These are phyloP conservation scores for Philopedon plagiatum DNA, from an alignment of 2,888 invertebrate genomes.

Conservation along the genomic window DNA sequence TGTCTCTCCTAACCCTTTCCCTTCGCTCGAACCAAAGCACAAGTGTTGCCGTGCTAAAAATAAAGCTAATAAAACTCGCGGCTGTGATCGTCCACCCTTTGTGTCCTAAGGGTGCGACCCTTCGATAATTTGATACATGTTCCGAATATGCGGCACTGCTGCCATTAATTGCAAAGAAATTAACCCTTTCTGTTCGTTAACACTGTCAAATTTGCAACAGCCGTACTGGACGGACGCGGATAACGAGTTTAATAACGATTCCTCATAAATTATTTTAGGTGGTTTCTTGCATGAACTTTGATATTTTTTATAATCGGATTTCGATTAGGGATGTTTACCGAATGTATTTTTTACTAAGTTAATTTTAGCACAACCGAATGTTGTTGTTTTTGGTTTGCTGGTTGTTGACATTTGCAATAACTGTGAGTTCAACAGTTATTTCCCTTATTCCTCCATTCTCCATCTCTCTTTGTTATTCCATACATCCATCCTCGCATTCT, in stretches of 20 bases:
- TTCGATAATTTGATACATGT: slow-evolving; percentile 58
- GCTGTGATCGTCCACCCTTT: slow-evolving; percentile 13
- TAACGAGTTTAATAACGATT: slow-evolving; percentile 54
- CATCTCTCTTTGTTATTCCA: no score
- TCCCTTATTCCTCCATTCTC: no score
- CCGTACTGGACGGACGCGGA: slow-evolving; percentile 46
- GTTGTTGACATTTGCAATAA: no score
- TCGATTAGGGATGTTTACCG: background rate
- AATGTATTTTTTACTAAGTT: background rate
- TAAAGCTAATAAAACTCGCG: slow-evolving; percentile 30
- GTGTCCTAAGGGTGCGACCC: slow-evolving; percentile 54
- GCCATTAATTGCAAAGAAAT: slow-evolving; percentile 59
- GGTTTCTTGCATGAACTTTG: slow-evolving; percentile 13
- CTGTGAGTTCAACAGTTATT: no score
- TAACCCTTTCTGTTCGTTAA: slow-evolving; percentile 58
- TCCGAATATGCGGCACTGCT: slow-evolving; percentile 53
- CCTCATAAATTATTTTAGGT: slow-evolving; percentile 21
- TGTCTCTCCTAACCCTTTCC: slow-evolving; percentile 3
- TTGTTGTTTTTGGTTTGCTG: no score
- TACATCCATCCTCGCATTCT: no score
- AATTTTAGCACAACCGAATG: no score
- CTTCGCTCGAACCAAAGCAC: background rate
- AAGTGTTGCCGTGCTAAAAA: slow-evolving; percentile 23
- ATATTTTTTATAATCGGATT: slow-evolving; percentile 2
- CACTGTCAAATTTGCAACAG: slow-evolving; percentile 58